phyloP scores from a whole-genome alignment of 2,797 vertebrate genomes.

The Chiroxiphia lanceolata region DNA sequence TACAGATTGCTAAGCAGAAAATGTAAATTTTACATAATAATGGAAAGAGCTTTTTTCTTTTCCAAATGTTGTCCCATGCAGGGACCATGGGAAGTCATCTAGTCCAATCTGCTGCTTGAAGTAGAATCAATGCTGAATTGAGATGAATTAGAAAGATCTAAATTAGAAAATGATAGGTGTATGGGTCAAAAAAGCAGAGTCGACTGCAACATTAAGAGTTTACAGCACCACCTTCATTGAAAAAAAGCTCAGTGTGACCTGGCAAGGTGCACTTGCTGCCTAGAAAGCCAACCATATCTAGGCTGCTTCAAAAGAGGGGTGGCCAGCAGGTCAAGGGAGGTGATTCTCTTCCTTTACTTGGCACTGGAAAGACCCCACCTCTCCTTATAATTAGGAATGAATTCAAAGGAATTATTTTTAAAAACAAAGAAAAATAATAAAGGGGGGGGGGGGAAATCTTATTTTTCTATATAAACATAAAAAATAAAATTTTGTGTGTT shows the following conservation, averaged over 20 bases:
- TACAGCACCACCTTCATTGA: background rate
- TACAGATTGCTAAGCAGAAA: background rate
- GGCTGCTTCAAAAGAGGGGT: background rate
- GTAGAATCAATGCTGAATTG: background rate
- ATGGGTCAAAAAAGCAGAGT: background rate
- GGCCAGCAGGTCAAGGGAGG: background rate
- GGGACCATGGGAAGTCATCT: background rate
- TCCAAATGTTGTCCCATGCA: background rate
- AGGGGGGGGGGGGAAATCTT: background rate
- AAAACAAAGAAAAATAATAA: background rate
- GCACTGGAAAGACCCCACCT: background rate
- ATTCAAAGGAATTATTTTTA: background rate
- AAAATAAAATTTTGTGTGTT: background rate
- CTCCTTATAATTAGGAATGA: background rate
- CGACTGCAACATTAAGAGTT: background rate
- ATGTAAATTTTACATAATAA: background rate
- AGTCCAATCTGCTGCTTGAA: background rate
- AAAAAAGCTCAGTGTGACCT: background rate
- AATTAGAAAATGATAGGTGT: background rate
- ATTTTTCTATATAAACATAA: background rate
- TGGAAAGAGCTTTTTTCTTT: background rate
- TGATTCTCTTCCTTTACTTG: background rate
- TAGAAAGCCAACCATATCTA: background rate
- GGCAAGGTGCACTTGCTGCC: background rate
- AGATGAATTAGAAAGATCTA: background rate